Evolutionary conservation across 1,140 invertebrate species (phyloP).

Genomic region (Spodoptera frugiperda): DNA sequence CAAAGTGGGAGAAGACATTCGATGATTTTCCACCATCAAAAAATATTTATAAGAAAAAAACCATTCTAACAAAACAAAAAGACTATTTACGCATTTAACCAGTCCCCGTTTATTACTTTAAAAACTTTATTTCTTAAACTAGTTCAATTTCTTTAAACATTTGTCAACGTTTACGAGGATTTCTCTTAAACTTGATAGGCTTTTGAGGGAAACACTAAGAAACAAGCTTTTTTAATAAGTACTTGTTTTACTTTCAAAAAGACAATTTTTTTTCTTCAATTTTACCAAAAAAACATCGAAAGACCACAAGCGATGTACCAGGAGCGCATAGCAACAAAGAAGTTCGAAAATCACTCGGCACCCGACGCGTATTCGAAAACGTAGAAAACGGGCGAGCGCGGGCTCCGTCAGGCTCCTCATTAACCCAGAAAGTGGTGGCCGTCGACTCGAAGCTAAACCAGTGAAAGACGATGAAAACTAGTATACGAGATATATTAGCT

Average conservation of each 20-base stretch:
- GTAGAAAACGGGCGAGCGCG: slow-evolving; percentile 77
- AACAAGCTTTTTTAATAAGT: neutral
- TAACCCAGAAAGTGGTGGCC: slow-evolving; percentile 81
- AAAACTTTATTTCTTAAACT: too few species aligned
- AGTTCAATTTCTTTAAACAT: too few species aligned
- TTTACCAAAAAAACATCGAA: slow-evolving; percentile 39
- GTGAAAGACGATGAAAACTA: slow-evolving; percentile 83
- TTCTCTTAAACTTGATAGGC: too few species aligned
- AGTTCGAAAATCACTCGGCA: slow-evolving; percentile 50
- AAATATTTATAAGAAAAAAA: too few species aligned
- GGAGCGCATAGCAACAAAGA: slow-evolving; percentile 66
- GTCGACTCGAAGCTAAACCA: slow-evolving; percentile 64
- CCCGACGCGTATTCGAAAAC: slow-evolving; percentile 71
- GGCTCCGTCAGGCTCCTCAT: slow-evolving; percentile 74
- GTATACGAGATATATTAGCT: slow-evolving; percentile 81
- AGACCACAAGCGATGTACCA: slow-evolving; percentile 55
- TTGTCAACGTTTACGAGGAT: too few species aligned
- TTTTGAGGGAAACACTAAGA: neutral
- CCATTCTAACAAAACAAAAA: too few species aligned
- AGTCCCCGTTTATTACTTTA: too few species aligned
- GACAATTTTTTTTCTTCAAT: neutral
- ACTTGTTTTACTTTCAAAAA: neutral
- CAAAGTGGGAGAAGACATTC: too few species aligned
- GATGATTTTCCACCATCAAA: too few species aligned
- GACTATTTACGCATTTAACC: too few species aligned